Conservation (phyloP, 2,113 vertebrate species). For the Ursus arctos region DNA sequence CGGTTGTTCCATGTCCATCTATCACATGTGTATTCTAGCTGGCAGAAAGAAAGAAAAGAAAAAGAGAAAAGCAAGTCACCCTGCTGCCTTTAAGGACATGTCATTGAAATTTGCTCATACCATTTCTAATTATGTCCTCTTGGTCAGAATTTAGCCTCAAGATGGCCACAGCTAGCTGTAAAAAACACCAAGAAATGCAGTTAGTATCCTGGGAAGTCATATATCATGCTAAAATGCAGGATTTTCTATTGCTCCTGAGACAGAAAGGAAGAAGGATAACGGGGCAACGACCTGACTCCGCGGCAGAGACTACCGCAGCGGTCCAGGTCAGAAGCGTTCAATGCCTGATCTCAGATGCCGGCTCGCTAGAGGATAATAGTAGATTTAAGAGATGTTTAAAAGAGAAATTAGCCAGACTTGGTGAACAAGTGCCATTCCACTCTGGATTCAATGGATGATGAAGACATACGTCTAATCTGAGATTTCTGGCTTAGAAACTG, state of each 20-base stretch:
- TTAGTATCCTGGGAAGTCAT: not conserved
- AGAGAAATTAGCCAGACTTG: not conserved
- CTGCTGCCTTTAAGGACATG: not conserved
- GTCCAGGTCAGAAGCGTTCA: not conserved
- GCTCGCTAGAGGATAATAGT: not conserved
- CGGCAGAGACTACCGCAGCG: not conserved
- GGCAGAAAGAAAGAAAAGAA: not conserved
- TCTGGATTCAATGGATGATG: not conserved
- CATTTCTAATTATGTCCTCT: not conserved
- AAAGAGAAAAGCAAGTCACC: not conserved
- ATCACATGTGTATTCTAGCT: not conserved
- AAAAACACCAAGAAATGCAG: not conserved
- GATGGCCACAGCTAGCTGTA: not conserved
- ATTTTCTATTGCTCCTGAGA: not conserved
- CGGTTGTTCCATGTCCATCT: not conserved
- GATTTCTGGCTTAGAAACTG: not conserved
- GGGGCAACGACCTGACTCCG: rapidly evolving
- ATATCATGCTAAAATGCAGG: not conserved
- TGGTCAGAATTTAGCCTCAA: not conserved
- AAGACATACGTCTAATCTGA: not conserved
- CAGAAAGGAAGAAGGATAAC: not conserved
- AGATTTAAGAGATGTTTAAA: not conserved
- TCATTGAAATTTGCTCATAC: not conserved
- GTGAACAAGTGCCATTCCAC: not conserved
- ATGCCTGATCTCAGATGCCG: not conserved